phyloP scores from a whole-genome alignment of 2,113 vertebrate genomes.

The Callospermophilus lateralis region DNA sequence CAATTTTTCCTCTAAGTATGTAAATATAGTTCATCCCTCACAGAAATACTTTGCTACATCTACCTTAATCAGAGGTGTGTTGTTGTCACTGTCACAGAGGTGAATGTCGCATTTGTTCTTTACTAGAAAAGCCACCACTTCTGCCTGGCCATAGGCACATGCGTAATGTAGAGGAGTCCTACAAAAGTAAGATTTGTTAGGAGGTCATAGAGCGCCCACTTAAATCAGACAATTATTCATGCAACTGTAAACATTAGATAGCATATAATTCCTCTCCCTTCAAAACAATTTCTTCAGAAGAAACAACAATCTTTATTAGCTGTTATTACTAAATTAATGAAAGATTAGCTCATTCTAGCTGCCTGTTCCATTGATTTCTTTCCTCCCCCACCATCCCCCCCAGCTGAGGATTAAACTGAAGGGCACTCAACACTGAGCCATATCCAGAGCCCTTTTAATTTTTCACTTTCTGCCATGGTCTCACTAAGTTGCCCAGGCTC shows the following conservation, averaged over 20 bases:
- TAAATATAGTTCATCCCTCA: neutral
- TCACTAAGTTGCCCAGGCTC: too few species aligned
- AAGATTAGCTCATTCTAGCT: too few species aligned
- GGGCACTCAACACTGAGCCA: too few species aligned
- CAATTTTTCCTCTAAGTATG: neutral
- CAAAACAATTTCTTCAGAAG: neutral
- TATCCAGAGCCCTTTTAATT: too few species aligned
- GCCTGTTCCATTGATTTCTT: too few species aligned
- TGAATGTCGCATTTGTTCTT: slow-evolving; percentile 93
- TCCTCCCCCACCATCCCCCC: too few species aligned
- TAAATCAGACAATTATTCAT: neutral
- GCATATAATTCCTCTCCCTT: neutral
- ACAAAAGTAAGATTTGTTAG: slow-evolving; percentile 32
- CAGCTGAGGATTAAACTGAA: too few species aligned
- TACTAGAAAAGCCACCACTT: slow-evolving; percentile 91
- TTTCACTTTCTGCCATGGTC: too few species aligned
- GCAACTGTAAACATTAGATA: neutral
- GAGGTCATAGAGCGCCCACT: neutral
- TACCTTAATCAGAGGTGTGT: slow-evolving; percentile 96
- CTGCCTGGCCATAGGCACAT: slow-evolving; percentile 91
- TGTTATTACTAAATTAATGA: too few species aligned
- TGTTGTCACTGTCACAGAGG: slow-evolving; percentile 91
- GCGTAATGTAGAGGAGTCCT: slow-evolving; percentile 96
- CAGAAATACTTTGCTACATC: neutral
- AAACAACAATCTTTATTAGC: neutral